phyloP scores from a whole-genome alignment of 2,888 invertebrate genomes.

The Oxyteleia sp. region DNA sequence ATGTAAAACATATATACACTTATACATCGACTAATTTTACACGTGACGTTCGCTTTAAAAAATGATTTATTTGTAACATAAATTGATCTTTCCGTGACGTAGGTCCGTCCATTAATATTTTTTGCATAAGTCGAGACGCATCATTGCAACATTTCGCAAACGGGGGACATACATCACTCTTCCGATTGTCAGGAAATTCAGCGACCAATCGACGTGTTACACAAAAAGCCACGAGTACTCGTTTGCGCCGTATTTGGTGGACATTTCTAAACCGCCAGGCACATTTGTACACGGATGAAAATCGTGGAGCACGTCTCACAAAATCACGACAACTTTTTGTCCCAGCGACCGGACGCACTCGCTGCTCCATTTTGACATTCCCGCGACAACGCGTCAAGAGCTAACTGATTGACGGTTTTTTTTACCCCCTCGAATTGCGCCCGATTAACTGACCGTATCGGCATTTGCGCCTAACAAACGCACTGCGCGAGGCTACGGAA shows the following conservation, averaged over 20 bases:
- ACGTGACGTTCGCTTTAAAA: no score
- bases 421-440: conserved; percentile 36
- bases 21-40: no score
- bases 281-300: conserved; percentile 60
- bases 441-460: conserved; percentile 58
- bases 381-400: conserved; percentile 53
- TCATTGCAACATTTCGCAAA: conserved; percentile 26
- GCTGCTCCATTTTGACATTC: conserved; percentile 58
- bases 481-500: conserved; percentile 1
- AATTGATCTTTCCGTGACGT: no score
- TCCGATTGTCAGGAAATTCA: conserved; percentile 76
- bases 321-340: conserved; percentile 68
- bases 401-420: conserved; percentile 69
- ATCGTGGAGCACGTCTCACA: conserved; percentile 52
- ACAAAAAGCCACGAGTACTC: conserved; percentile 70
- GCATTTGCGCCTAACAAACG: conserved; percentile 32
- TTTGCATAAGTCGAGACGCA: conserved; percentile 16
- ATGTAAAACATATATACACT: no score
- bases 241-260: conserved; percentile 76
- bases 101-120: neutral
- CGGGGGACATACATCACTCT: conserved; percentile 54
- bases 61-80: no score
- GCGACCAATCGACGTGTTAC: conserved; percentile 65
- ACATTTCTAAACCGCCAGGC: conserved; percentile 61
- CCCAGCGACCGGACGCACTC: conserved; percentile 24